phyloP scores from a whole-genome alignment of 1,140 invertebrate species.

The Lordiphosa stackelbergi region DNA sequence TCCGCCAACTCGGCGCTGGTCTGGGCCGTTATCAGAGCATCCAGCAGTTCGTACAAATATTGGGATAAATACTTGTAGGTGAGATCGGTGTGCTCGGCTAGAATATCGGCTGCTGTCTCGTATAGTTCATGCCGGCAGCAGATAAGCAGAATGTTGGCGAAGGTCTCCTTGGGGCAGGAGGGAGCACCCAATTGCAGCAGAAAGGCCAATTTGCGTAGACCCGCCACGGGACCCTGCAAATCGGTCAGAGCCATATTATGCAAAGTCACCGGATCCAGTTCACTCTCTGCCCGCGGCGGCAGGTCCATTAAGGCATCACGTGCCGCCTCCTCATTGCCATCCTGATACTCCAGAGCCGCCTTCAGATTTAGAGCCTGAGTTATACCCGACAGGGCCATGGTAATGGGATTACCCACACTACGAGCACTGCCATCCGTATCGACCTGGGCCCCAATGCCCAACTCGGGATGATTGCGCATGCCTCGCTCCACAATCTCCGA shows the following conservation, averaged over 20 bases:
- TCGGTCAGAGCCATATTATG: slow-evolving; percentile 99
- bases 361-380: slow-evolving; percentile 99
- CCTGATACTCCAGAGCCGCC: slow-evolving; percentile 98
- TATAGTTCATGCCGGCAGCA: slow-evolving; percentile 99
- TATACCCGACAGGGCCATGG: slow-evolving; percentile 96
- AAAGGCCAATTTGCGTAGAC: slow-evolving; percentile 98
- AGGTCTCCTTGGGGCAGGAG: slow-evolving; percentile 93
- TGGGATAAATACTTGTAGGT: slow-evolving; percentile 97
- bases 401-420: slow-evolving; percentile 97
- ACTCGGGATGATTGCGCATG: slow-evolving; percentile 97
- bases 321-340: slow-evolving; percentile 93
- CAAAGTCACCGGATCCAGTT: slow-evolving; percentile 97
- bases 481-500: slow-evolving; percentile 98
- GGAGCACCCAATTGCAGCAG: slow-evolving; percentile 96
- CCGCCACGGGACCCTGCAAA: slow-evolving; percentile 90
- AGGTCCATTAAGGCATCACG: slow-evolving; percentile 97
- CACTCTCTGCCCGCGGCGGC: slow-evolving; percentile 97
- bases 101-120: slow-evolving; percentile 97
- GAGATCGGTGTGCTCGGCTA: slow-evolving; percentile 98
- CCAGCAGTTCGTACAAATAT: slow-evolving; percentile 93
- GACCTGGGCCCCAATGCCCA: slow-evolving; percentile 98
- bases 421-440: slow-evolving; percentile 85
- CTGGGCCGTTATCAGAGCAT: slow-evolving; percentile 97
- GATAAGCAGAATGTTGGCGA: slow-evolving; percentile 95
- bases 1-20: slow-evolving; percentile 98